phyloP scores from a whole-genome alignment of 1,140 invertebrate species.

The Globodera rostochiensis region DNA sequence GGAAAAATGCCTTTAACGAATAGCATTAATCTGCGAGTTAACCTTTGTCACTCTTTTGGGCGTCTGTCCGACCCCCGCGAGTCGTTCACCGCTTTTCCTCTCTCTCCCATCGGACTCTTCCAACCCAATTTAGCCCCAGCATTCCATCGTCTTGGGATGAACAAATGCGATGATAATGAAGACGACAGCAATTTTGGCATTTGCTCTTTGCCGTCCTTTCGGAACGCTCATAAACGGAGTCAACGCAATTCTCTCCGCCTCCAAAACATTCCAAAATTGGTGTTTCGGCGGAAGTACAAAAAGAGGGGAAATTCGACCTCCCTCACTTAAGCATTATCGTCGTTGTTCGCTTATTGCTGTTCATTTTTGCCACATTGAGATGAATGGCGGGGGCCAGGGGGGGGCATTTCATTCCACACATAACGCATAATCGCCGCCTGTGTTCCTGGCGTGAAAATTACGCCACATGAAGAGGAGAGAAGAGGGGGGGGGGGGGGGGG shows the following conservation, averaged over 20 bases:
- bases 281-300: background rate
- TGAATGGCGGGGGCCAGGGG: too few species aligned
- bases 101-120: background rate
- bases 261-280: background rate
- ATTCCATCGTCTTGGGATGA: background rate
- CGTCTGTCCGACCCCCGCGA: too few species aligned
- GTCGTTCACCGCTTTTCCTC: background rate
- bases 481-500: too few species aligned
- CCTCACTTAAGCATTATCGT: background rate
- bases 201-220: background rate
- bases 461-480: too few species aligned
- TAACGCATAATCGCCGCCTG: background rate
- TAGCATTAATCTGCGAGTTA: background rate
- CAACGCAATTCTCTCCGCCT: background rate
- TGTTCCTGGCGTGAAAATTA: background rate
- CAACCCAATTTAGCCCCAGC: background rate
- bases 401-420: background rate
- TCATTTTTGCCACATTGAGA: background rate
- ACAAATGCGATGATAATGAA: conserved; percentile 9
- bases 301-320: background rate
- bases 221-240: background rate
- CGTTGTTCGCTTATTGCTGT: background rate
- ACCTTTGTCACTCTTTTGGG: too few species aligned
- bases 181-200: background rate
- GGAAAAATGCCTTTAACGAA: background rate